phyloP scores from a whole-genome alignment of 1,140 invertebrate genomes.

The Heliconius himera region DNA sequence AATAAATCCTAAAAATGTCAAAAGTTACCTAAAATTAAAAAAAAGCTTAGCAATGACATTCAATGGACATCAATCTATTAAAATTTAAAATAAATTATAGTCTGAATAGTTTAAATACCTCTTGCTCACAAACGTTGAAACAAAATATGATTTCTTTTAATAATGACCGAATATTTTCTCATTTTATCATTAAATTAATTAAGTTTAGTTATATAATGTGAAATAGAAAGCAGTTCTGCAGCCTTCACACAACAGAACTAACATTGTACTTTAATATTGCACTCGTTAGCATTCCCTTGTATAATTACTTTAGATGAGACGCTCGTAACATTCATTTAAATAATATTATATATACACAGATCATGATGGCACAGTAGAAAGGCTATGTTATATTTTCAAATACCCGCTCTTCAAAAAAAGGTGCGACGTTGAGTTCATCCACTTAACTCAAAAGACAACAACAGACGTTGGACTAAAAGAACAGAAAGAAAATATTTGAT shows the following conservation, averaged over 20 bases:
- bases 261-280: neutral
- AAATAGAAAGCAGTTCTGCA: neutral
- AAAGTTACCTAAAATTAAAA: too few species aligned
- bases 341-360: neutral
- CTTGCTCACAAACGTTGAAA: neutral
- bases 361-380: too few species aligned
- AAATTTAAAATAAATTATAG: neutral
- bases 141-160: neutral
- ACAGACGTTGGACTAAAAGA: too few species aligned
- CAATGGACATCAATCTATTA: neutral
- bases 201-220: neutral
- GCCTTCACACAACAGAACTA: neutral
- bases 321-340: neutral
- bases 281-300: neutral
- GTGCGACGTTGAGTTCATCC: too few species aligned
- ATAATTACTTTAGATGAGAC: neutral
- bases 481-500: too few species aligned
- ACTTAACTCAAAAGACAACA: too few species aligned
- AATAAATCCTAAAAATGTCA: too few species aligned
- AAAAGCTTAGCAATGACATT: too few species aligned
- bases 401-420: too few species aligned
- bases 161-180: neutral
- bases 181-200: constrained; percentile 2
- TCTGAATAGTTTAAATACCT: neutral
- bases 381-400: too few species aligned